Base-by-base conservation (phyloP, 1,140 invertebrate species). In the Cryptotermes secundus region DNA sequence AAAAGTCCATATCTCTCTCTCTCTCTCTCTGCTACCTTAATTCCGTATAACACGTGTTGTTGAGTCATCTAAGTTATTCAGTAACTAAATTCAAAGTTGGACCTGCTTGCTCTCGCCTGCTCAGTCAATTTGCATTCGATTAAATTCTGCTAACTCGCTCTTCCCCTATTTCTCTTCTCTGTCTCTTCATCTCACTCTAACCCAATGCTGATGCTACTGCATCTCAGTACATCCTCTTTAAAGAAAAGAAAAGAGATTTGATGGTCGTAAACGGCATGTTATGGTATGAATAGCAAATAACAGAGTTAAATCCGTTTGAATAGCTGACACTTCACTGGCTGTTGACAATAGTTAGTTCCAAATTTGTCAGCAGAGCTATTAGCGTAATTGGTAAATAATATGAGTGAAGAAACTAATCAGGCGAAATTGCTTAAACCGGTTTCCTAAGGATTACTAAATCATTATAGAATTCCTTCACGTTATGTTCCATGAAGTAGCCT, bases 41-140 rank as follows among this genome's bases (percentile, higher is more conserved):
- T 49, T 49, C 45, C 45, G 45, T 49, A 49, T 49, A 72, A 72
- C 59, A 72, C 59, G 59, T 72, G 59, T 72, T 72, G 59, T 72
- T 72, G 59, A 72, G 59, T 72, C 59, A 72, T 72, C 59, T 72
- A 72, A 72, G 59, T 72, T 72, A 72, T 72, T 72, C 59, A 72
- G 26, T 72, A 72, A 72, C 59, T 72, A 72, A 72, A 72, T 72
- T 72, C 59, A 26, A 72, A 72, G 59, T 72, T 72, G 59, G 59
- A 72, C 59, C 59, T 26, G 59, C 59, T 26, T 7, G 59, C 45
- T 49, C 45, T 49, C 45, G 59, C 59, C 35, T 38, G 80, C 80
- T 81, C 42, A 45, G 7, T 45, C 80, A 81, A 81, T 81, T 81
- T 81, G 80, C 80, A 81, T 81, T 81, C 80, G 80, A 81, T 81